phyloP scores from a whole-genome alignment of 1,140 invertebrate species.

The Drosophila ercepeae region DNA sequence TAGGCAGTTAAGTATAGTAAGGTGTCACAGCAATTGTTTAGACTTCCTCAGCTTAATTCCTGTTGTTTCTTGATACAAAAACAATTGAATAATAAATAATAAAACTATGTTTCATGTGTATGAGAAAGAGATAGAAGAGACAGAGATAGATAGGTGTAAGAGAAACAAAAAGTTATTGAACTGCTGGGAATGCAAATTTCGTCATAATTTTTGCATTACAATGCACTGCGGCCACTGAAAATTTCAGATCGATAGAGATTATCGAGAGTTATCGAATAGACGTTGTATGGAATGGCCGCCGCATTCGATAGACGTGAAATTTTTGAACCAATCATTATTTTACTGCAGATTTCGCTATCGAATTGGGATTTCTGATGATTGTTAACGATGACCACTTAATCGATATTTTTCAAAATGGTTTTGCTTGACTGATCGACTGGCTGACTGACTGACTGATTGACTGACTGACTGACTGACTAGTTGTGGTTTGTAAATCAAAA shows the following conservation, averaged over 20 bases:
- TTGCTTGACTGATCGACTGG: conserved; percentile 36
- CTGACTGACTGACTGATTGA: conserved; percentile 15
- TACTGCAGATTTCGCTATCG: conserved; percentile 28
- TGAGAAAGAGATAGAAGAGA: conserved; percentile 39
- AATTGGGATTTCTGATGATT: conserved; percentile 44
- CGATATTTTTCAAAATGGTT: conserved; percentile 81
- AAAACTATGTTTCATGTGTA: conserved; percentile 31
- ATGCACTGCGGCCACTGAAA: conserved; percentile 46
- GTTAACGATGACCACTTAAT: conserved; percentile 83
- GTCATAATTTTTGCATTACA: not conserved
- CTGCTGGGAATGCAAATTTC: conserved; percentile 76
- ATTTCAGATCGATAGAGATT: conserved; percentile 23
- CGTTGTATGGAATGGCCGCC: conserved; percentile 2
- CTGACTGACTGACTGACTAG: conserved; percentile 22
- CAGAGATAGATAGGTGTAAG: conserved; percentile 41
- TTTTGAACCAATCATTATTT: conserved; percentile 38
- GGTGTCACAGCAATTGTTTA: conserved; percentile 74
- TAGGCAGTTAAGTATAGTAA: conserved; percentile 75
- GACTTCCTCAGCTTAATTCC: conserved; percentile 41
- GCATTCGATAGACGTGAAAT: conserved; percentile 9
- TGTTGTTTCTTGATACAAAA: conserved; percentile 33
- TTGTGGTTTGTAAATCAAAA: conserved; percentile 41
- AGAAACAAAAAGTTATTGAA: conserved; percentile 46
- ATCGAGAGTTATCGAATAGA: conserved; percentile 1
- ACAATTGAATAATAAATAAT: conserved; percentile 12